Percentiles rank a stretch among this genome's conserved stretches.
Conservation (phyloP, 2,888 invertebrate genomes). For the Apotomis betuletana region DNA sequence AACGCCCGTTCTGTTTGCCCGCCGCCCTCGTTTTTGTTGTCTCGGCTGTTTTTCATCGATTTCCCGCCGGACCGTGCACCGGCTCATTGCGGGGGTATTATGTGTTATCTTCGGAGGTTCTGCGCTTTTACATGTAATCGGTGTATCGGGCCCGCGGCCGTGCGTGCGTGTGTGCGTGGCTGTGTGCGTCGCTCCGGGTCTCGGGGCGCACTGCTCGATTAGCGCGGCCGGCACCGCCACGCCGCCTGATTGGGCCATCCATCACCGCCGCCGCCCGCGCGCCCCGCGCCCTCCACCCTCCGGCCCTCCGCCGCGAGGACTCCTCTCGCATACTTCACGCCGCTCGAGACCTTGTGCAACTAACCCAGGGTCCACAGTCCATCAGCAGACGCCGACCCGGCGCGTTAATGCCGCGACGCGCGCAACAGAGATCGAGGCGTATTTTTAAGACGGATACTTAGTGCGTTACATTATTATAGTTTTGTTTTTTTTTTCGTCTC, state of each 20-base stretch:
- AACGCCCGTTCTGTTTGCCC: conserved; percentile 58
- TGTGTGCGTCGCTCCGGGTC: conserved; percentile 69
- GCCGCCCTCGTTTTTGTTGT: conserved; percentile 62
- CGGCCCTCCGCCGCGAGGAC: conserved; percentile 61
- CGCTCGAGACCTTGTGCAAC: conserved; percentile 39
- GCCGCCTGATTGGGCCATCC: conserved; percentile 84
- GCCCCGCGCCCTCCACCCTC: conserved; percentile 70
- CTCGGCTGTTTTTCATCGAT: conserved; percentile 76
- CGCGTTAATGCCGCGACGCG: conserved; percentile 75
- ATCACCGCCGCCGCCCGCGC: conserved; percentile 71
- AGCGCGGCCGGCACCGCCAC: conserved; percentile 78
- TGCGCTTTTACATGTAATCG: conserved; percentile 72
- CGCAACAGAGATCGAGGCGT: conserved; percentile 76
- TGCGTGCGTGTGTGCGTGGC: conserved; percentile 50
- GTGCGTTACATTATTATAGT: conserved; percentile 81
- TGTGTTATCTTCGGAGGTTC: conserved; percentile 64
- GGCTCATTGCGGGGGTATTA: conserved; percentile 53
- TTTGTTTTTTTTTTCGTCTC: conserved; percentile 71
- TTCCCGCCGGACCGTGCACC: conserved; percentile 58
- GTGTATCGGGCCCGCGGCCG: conserved; percentile 46
- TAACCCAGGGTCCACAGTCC: conserved; percentile 44
- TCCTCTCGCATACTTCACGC: conserved; percentile 49
- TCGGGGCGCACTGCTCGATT: conserved; percentile 78
- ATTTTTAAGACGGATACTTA: conserved; percentile 82
- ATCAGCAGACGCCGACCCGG: conserved; percentile 49